A percentile compares a stretch with the other conserved stretches of the same genome.
phyloP scores from a whole-genome alignment of 2,888 invertebrate species.

The Acrobasis suavella region DNA sequence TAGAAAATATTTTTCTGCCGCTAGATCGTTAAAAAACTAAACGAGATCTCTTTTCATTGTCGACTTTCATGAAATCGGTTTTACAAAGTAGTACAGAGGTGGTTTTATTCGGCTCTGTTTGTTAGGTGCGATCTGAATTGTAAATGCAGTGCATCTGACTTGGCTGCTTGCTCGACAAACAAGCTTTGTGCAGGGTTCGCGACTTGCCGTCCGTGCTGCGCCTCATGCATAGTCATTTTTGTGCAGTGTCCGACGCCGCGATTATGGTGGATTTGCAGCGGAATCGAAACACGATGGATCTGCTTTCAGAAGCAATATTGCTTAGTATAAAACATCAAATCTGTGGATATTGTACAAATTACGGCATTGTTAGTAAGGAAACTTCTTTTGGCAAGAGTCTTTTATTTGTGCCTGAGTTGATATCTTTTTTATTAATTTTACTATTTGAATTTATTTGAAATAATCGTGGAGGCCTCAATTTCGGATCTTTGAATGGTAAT shows the following conservation, averaged over 20 bases:
- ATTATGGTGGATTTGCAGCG: background rate
- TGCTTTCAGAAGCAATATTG: constrained; percentile 28
- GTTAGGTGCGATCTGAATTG: constrained; percentile 35
- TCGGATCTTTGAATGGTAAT: too few relatives aligned
- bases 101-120: constrained; percentile 32
- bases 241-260: constrained; percentile 18
- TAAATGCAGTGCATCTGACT: constrained; percentile 35
- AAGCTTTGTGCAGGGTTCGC: constrained; percentile 38
- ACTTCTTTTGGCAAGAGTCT: too few relatives aligned
- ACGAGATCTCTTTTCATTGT: background rate
- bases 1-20: too few relatives aligned
- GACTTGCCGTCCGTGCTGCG: constrained; percentile 31
- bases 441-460: too few relatives aligned
- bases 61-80: constrained; percentile 2
- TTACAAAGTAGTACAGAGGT: constrained; percentile 22
- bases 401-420: too few relatives aligned
- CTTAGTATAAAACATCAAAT: too few relatives aligned
- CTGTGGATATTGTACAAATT: too few relatives aligned
- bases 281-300: constrained; percentile 25
- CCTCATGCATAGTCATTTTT: constrained; percentile 40
- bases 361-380: too few relatives aligned
- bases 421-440: too few relatives aligned
- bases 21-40: too few relatives aligned
- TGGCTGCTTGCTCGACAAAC: constrained; percentile 38
- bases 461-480: too few relatives aligned